A percentile compares a stretch with the other conserved stretches of the same genome.
phyloP scores from a whole-genome alignment of 1,140 invertebrate genomes.

The Episyrphus balteatus region DNA sequence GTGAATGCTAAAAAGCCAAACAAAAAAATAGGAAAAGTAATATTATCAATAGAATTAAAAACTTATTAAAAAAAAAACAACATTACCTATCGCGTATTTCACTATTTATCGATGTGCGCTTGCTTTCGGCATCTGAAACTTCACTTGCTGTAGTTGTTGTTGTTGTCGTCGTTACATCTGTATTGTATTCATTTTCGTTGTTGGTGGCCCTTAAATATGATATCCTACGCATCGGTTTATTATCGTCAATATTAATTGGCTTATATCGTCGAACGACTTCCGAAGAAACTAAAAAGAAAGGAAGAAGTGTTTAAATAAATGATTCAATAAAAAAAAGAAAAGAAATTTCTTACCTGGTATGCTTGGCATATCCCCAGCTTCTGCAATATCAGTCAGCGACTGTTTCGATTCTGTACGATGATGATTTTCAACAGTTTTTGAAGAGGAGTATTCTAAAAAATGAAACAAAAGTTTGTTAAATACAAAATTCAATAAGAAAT shows the following conservation, averaged over 20 bases:
- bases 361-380: too few species aligned
- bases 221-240: slow-evolving; percentile 71
- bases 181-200: slow-evolving; percentile 35
- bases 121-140: slow-evolving; percentile 4
- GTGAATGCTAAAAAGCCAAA: slow-evolving; percentile 18
- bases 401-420: too few species aligned
- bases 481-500: too few species aligned
- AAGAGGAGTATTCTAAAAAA: too few species aligned
- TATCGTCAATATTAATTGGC: slow-evolving; percentile 49
- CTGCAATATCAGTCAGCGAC: too few species aligned
- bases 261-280: slow-evolving; percentile 28
- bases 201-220: slow-evolving; percentile 84
- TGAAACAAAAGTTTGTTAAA: too few species aligned
- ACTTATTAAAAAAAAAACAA: neutral
- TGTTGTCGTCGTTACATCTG: slow-evolving; percentile 1
- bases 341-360: neutral
- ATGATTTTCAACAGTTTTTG: too few species aligned
- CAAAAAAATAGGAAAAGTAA: neutral
- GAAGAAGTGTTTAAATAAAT: neutral
- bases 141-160: slow-evolving; percentile 6
- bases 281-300: neutral
- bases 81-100: slow-evolving; percentile 32
- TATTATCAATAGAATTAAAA: neutral
- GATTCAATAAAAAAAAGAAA: neutral
- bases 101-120: slow-evolving; percentile 28